Base-by-base conservation (phyloP, 2,888 invertebrate species). In the Podabrus alpinus region DNA sequence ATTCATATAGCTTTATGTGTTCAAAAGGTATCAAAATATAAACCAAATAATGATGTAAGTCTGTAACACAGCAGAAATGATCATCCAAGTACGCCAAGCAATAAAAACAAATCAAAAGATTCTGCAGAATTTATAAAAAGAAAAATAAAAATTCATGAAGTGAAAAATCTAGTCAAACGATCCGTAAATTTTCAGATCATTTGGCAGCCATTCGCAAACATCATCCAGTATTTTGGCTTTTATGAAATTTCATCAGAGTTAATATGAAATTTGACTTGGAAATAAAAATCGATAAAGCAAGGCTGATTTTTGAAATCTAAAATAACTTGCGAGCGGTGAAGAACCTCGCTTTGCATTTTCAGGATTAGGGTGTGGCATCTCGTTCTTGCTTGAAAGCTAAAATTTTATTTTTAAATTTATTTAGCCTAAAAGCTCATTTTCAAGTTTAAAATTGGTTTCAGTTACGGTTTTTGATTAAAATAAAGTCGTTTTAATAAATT, bases 121-220 rank as follows among this genome's bases (percentile, higher is more conserved):
- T 73, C 68, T 76, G 61, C 66, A 21, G 68, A 76, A 76, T 71
- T 76, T 76, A 73, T 71, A 73, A 70, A 16, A 68, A 59, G 73
- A 72, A 76, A 75, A 75, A 75, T 75, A 75, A 75, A 75, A 76
- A 71, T 76, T 76, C 76, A 76, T 76, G 76, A 68, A 66, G 68
- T 73, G 76, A 76, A 71, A 76, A 73, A 76, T 73, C 73, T 66
- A 73, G 70, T 17, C 71, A 71, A 73, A 76, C 76, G 76, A 73
- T 67, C 70, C 76, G 76, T 73, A 71, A 76, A 76, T 66, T 76
- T 76, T 73, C 76, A 73, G 68, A 73, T 71, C 76, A 76, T 76
- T 76, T 73, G 69, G 68, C 76, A 74, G 66, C 72, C 66, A 70
- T 69, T 72, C 74, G 71, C 71, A 59, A 74, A 71, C 71, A 74